These are phyloP conservation scores for Cataglyphis hispanica DNA, from an alignment of 1,140 invertebrate genomes.

Conservation along the genomic window DNA sequence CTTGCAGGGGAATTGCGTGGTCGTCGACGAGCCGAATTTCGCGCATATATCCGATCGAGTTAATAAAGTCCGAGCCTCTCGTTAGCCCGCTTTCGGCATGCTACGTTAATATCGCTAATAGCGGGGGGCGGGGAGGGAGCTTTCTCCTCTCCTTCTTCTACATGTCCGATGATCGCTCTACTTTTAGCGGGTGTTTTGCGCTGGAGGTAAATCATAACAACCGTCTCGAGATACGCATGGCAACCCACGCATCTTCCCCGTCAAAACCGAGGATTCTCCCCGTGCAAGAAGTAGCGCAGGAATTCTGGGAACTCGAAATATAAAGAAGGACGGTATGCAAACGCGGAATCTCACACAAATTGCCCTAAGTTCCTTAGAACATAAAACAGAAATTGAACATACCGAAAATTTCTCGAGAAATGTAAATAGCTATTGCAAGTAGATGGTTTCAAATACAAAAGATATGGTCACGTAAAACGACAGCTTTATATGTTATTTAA, in stretches of 20 bases:
- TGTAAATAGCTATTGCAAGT: background rate
- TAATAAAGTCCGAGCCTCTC: slow-evolving; percentile 58
- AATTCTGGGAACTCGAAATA: slow-evolving; percentile 27
- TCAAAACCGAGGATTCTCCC: background rate
- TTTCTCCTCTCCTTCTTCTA: slow-evolving; percentile 19
- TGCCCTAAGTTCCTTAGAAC: background rate
- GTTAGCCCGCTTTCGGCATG: slow-evolving; percentile 5
- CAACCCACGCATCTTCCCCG: slow-evolving; percentile 14
- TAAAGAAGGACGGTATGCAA: slow-evolving; percentile 15
- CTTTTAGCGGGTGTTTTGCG: slow-evolving; percentile 4
- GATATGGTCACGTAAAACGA: background rate
- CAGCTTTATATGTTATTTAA: background rate
- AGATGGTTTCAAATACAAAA: background rate
- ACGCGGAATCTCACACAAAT: slow-evolving; percentile 12
- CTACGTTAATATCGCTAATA: slow-evolving; percentile 14
- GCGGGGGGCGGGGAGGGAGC: background rate
- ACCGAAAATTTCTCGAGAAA: background rate
- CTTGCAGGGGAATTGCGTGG: slow-evolving; percentile 39
- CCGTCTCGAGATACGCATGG: slow-evolving; percentile 38
- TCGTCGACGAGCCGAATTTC: slow-evolving; percentile 55
- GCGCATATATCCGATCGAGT: slow-evolving; percentile 53
- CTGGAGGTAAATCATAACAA: slow-evolving; percentile 50
- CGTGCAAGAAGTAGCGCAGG: slow-evolving; percentile 4
- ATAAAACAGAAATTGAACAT: background rate
- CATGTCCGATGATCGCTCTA: slow-evolving; percentile 23